Percentiles rank a stretch among this genome's conserved stretches.
Conservation (phyloP, 1,140 invertebrate genomes). For the Thrips palmi region DNA sequence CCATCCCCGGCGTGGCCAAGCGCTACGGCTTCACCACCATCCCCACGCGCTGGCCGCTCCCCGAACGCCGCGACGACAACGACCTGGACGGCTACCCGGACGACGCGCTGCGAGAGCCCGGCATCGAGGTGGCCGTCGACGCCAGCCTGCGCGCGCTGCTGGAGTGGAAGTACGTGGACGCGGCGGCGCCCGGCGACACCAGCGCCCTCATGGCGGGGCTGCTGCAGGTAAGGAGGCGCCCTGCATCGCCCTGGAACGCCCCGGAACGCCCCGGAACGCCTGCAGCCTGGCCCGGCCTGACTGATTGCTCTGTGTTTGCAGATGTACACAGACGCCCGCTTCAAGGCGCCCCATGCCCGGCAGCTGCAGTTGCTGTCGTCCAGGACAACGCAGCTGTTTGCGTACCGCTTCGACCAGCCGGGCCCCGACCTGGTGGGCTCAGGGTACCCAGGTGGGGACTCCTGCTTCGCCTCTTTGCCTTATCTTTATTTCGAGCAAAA, state of each 20-base stretch:
- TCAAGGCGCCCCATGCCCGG: conserved; percentile 19
- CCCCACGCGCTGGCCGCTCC: too few species aligned
- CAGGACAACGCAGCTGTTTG: conserved; percentile 18
- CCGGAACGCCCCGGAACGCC: too few species aligned
- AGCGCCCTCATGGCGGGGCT: conserved; percentile 16
- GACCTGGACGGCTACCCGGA: too few species aligned
- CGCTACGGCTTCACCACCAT: conserved; percentile 20
- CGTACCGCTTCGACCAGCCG: conserved; percentile 26
- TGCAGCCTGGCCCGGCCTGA: not conserved
- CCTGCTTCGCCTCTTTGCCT: too few species aligned
- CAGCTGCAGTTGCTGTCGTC: conserved; percentile 19
- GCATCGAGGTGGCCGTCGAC: conserved; percentile 16
- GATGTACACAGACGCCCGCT: conserved; percentile 24
- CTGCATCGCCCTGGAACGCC: not conserved
- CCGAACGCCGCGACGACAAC: too few species aligned
- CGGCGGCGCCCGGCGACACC: conserved; percentile 20
- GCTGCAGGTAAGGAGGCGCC: conserved; percentile 15
- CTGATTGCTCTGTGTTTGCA: conserved; percentile 13
- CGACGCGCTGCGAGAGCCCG: too few species aligned
- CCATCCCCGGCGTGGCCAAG: conserved; percentile 26
- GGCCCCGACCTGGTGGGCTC: conserved; percentile 27
- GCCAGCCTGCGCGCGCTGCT: conserved; percentile 24
- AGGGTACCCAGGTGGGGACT: too few species aligned
- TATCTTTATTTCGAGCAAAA: too few species aligned
- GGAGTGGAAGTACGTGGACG: conserved; percentile 30